Percentiles rank a stretch among this genome's conserved stretches.
Evolutionary conservation across 2,888 invertebrate species (phyloP).

Genomic region (Tridacna gigas): DNA sequence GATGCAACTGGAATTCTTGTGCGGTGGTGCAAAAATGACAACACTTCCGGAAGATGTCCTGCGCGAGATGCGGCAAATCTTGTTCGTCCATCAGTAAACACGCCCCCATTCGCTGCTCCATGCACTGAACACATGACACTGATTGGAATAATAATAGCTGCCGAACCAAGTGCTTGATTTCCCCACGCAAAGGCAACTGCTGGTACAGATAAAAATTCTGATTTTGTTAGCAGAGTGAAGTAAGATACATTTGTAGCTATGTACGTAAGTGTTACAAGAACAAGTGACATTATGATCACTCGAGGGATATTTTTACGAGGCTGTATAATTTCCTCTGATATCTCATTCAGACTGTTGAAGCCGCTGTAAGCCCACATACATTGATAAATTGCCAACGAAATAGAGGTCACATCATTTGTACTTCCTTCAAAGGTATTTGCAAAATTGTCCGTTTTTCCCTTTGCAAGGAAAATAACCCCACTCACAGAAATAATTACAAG

Average conservation of each 20-base stretch:
- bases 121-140: conserved; percentile 58
- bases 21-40: conserved; percentile 54
- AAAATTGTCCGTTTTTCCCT: conserved; percentile 49
- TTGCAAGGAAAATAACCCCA: conserved; percentile 46
- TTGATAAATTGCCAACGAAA: conserved; percentile 57
- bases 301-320: conserved; percentile 59
- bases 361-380: conserved; percentile 65
- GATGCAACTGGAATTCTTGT: conserved; percentile 46
- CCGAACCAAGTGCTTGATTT: conserved; percentile 38
- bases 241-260: conserved; percentile 57
- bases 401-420: conserved; percentile 43
- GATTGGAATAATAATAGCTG: conserved; percentile 53
- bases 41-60: conserved; percentile 62
- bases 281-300: conserved; percentile 52
- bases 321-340: conserved; percentile 54
- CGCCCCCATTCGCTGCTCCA: conserved; percentile 49
- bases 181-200: conserved; percentile 62
- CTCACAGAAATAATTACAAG: conserved; percentile 56
- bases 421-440: conserved; percentile 54
- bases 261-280: conserved; percentile 44
- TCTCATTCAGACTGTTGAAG: conserved; percentile 65
- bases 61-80: conserved; percentile 58
- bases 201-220: conserved; percentile 42
- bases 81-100: conserved; percentile 48
- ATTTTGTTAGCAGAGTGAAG: conserved; percentile 43